Conservation (phyloP, 2,888 invertebrate species). For the Blomia tropicalis region DNA sequence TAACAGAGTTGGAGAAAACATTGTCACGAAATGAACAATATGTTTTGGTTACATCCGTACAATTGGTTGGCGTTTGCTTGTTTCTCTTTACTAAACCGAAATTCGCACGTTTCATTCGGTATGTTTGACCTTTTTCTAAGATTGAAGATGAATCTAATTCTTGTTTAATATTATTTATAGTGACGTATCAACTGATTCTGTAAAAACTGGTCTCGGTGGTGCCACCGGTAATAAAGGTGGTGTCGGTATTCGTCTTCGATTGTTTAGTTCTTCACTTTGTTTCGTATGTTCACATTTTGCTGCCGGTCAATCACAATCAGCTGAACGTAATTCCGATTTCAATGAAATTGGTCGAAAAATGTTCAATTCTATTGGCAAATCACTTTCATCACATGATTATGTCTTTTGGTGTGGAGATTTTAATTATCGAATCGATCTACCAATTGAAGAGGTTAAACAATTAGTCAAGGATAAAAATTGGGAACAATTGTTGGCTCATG, state of each 20-base stretch:
- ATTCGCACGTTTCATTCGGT: constrained; percentile 62
- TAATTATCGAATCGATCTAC: constrained; percentile 90
- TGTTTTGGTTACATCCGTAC: constrained; percentile 76
- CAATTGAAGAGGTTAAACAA: constrained; percentile 78
- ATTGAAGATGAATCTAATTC: constrained; percentile 3
- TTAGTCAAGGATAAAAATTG: constrained; percentile 58
- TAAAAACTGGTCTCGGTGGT: constrained; percentile 95
- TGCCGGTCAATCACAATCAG: constrained; percentile 89
- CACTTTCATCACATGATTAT: constrained; percentile 86
- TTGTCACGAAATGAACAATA: constrained; percentile 72
- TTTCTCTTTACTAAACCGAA: constrained; percentile 82
- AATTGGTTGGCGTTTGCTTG: constrained; percentile 90
- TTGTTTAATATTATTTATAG: constrained; percentile 38
- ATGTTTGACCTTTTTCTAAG: constrained; percentile 16
- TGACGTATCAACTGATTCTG: constrained; percentile 83
- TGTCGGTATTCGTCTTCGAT: constrained; percentile 73
- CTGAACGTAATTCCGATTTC: constrained; percentile 88
- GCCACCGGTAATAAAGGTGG: constrained; percentile 96
- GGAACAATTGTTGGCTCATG: constrained; percentile 57
- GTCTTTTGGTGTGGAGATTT: constrained; percentile 99
- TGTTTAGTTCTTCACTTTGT: constrained; percentile 82
- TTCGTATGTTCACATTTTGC: constrained; percentile 99
- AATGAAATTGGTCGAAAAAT: constrained; percentile 77
- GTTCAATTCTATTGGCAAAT: constrained; percentile 70
- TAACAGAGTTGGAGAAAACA: constrained; percentile 79